These are phyloP conservation scores for Alcedo quadribrachys DNA, from an alignment of 2,797 vertebrate species.

Conservation along the genomic window DNA sequence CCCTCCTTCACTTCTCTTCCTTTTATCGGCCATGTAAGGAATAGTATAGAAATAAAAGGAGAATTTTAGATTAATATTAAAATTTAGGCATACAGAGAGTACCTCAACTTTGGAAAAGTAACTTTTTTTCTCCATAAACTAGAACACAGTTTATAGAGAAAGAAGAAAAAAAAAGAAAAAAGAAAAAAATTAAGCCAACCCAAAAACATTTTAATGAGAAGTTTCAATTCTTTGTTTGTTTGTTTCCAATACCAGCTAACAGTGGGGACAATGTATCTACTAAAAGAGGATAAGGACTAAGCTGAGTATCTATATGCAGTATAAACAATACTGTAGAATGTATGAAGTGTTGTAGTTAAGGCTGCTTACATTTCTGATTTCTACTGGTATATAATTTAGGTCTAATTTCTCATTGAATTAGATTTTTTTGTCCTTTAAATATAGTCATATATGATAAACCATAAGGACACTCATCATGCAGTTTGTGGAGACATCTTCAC, in stretches of 20 bases:
- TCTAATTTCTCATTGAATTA: neutral
- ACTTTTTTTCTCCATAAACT: neutral
- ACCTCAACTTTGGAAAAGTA: neutral
- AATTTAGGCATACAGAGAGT: neutral
- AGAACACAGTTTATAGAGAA: neutral
- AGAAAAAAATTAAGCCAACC: neutral
- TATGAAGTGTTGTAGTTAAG: neutral
- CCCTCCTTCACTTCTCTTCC: neutral
- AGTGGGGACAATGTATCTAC: neutral
- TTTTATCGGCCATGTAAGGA: neutral
- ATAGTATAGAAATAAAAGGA: neutral
- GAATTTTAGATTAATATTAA: neutral
- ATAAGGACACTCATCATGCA: neutral
- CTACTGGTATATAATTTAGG: neutral
- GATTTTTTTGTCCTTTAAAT: constrained; percentile 5
- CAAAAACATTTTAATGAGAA: neutral
- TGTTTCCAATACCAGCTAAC: neutral
- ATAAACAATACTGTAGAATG: neutral
- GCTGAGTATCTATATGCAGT: neutral
- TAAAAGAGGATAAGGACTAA: neutral
- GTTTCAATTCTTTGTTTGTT: neutral
- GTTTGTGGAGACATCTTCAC: accelerated
- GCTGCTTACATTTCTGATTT: neutral
- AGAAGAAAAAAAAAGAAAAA: neutral
- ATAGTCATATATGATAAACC: neutral